Evolutionary conservation across 2,797 vertebrate genomes (phyloP).

Genomic region (Helicolenus hilgendorfi): DNA sequence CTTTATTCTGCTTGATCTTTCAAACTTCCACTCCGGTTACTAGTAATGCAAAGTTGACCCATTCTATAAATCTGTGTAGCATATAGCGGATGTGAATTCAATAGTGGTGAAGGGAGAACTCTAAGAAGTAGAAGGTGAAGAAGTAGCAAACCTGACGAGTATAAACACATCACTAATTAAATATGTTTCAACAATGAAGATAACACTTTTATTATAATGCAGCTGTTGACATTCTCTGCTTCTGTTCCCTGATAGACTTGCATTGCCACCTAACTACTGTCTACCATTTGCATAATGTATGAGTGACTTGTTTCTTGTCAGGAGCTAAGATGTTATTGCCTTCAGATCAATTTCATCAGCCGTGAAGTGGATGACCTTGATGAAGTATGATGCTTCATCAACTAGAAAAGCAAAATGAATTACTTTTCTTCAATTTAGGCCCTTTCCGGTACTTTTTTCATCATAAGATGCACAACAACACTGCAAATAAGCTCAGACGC

Average conservation of each 20-base stretch:
- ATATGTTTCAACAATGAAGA: constrained; percentile 5
- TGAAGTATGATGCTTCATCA: constrained; percentile 81
- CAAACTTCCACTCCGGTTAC: constrained; percentile 34
- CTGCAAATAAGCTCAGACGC: constrained; percentile 75
- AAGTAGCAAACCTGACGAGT: not conserved
- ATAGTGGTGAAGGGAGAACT: not conserved
- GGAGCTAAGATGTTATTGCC: constrained; percentile 52
- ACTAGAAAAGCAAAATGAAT: constrained; percentile 77
- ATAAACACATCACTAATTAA: not conserved
- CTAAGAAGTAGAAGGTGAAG: too few relatives aligned
- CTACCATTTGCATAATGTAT: constrained; percentile 42
- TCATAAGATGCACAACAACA: constrained; percentile 71
- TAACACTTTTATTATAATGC: constrained; percentile 9
- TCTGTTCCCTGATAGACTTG: not conserved
- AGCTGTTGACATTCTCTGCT: not conserved
- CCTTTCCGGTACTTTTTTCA: constrained; percentile 61
- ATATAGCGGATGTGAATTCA: not conserved
- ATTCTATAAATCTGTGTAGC: not conserved
- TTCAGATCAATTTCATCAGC: constrained; percentile 61
- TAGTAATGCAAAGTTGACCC: constrained; percentile 61
- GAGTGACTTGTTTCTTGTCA: constrained; percentile 66
- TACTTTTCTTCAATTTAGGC: constrained; percentile 75
- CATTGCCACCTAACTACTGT: not conserved
- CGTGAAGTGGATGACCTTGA: constrained; percentile 73
- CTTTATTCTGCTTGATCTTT: constrained; percentile 63